A percentile compares a stretch with the other conserved stretches of the same genome.
Evolutionary conservation across 2,888 invertebrate genomes (phyloP).

Genomic region (Tolmerus cingulatus): DNA sequence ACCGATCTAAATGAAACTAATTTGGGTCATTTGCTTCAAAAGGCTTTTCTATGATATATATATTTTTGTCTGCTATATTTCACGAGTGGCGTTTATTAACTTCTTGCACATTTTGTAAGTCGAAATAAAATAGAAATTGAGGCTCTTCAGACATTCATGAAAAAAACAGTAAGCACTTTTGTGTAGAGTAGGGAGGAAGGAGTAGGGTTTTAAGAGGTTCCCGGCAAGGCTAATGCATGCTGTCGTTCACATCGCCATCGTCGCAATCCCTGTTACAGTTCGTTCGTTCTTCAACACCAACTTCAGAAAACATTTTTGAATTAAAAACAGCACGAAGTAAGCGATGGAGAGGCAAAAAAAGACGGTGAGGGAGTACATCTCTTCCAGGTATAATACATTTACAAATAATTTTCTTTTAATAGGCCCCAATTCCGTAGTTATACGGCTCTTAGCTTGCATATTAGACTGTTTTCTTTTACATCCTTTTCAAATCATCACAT

Average conservation of each 20-base stretch:
- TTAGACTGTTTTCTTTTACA: not conserved
- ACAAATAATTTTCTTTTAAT: not conserved
- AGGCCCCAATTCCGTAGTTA: not conserved
- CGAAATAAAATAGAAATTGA: not conserved
- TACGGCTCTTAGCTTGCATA: not conserved
- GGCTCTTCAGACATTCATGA: not conserved
- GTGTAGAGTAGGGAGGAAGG: not conserved
- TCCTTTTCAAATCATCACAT: not conserved
- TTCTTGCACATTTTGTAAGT: not conserved
- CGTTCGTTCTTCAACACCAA: not conserved
- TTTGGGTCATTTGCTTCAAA: not conserved
- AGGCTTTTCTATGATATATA: not conserved
- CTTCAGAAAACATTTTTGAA: not conserved
- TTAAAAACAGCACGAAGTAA: not conserved
- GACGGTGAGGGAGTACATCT: not conserved
- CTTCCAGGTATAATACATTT: not conserved
- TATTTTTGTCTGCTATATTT: not conserved
- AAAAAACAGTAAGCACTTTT: not conserved
- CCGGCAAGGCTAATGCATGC: not conserved
- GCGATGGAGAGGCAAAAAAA: not conserved
- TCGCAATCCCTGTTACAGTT: not conserved
- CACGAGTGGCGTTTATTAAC: slow-evolving; percentile 3
- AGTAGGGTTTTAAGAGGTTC: not conserved
- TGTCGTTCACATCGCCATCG: not conserved
- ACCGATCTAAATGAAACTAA: not conserved